Evolutionary conservation across 1,140 invertebrate species (phyloP), one percentile per base, ranked within the genome.

Genomic region (Chelonus insularis): DNA sequence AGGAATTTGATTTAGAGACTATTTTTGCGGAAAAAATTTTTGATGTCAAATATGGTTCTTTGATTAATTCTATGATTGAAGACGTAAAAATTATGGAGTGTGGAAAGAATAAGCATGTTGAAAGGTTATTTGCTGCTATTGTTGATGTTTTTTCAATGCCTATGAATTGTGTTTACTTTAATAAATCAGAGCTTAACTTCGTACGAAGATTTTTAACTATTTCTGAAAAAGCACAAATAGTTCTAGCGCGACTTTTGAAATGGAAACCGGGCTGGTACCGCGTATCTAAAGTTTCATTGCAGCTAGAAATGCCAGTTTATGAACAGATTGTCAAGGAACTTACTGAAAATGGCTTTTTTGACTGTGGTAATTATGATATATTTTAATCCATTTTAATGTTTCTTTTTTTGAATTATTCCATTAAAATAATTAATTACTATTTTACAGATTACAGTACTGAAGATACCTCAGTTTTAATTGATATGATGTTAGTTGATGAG

Each of bases 121-220:
- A 43, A 14, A 14, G 16, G 18, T 5, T 43, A 4, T 43, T 43
- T 16, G 8, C 41, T 14, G 41, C 41, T 43, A 54, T 78, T 12
- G 18, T 66, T 1, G 65, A 63, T 5, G 73, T 78, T 8, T 72
- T 78, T n/a, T 62, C 60, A 2, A 71, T 73, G 41, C 62, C 68
- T 8, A 43, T 75, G 0, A 79, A 79, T 60, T 78, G 75, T 55
- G 69, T 70, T 23, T 79, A 79, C 58, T 79, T 78, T 18, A 34
- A 62, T 20, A 54, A 64, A 37, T 12, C 59, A 1, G 77, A 79
- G 55, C n/a, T 75, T 0, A 66, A 78, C 39, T 60, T 62, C 1
- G 54, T 79, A 51, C 74, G 72, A 58, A 60, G 60, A 0, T 63
- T 75, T 3, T 37, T 79, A 3, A 71, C 63, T 0, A 47, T 80